Percentiles rank a stretch among this genome's conserved stretches.
phyloP scores from a whole-genome alignment of 2,888 invertebrate species.

The Aphelenchoides bicaudatus region DNA sequence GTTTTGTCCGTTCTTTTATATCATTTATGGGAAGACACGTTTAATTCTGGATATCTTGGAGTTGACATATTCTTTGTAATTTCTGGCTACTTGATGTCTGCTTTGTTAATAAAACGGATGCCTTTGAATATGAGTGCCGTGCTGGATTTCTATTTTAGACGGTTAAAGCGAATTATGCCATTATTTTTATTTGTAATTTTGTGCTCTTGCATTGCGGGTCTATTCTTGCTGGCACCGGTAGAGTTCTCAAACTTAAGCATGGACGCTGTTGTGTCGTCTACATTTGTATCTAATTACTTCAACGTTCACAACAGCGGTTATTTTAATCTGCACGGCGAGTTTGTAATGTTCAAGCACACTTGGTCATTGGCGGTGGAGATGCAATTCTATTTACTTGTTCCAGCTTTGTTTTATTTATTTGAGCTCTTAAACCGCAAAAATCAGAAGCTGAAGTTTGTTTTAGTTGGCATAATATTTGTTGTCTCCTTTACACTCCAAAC shows the following conservation, averaged over 20 bases:
- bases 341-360: neutral
- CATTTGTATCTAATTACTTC: conserved; percentile 9
- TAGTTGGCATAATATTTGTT: neutral
- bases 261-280: neutral
- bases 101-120: neutral
- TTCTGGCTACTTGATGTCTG: conserved; percentile 1
- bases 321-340: conserved; percentile 6
- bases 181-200: neutral
- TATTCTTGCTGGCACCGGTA: neutral
- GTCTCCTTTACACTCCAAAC: conserved; percentile 3
- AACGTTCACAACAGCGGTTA: neutral
- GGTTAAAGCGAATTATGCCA: conserved; percentile 2
- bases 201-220: neutral
- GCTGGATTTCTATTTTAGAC: neutral
- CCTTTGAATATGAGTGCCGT: neutral
- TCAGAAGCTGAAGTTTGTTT: neutral
- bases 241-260: neutral
- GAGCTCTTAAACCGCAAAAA: neutral
- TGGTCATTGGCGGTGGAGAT: conserved; percentile 8
- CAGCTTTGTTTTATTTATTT: conserved; percentile 5
- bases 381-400: conserved; percentile 16
- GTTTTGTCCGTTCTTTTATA: conserved; percentile 2
- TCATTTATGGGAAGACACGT: conserved; percentile 5
- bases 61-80: conserved; percentile 10
- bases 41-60: neutral